Percentiles rank a stretch among this genome's conserved stretches.
Conservation (phyloP, 1,140 invertebrate species). For the Drosophila tropicalis region DNA sequence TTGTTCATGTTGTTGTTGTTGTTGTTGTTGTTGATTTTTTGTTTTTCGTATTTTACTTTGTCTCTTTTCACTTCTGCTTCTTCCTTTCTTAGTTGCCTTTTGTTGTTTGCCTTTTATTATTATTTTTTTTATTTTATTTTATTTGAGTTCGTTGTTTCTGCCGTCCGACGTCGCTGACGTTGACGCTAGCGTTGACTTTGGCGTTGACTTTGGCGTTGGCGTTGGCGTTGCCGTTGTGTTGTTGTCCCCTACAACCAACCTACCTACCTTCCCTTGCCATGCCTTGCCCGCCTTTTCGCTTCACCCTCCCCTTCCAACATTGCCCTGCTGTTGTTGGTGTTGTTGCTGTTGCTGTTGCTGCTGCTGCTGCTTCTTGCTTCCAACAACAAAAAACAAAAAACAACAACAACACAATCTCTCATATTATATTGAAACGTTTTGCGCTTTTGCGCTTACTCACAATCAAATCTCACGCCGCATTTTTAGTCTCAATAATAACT, state of each 20-base stretch:
- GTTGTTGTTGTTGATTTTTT: not conserved
- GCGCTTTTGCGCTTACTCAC: conserved; percentile 76
- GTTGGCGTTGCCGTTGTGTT: conserved; percentile 32
- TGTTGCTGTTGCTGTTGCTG: conserved; percentile 24
- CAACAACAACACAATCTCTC: conserved; percentile 1
- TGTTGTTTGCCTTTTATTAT: conserved; percentile 10
- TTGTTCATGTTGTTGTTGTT: too few species aligned
- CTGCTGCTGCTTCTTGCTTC: conserved; percentile 23
- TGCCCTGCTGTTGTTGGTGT: conserved; percentile 50
- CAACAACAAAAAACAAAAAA: not conserved
- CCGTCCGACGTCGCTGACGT: conserved; percentile 1
- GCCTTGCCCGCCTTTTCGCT: not conserved
- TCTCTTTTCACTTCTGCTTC: conserved; percentile 3
- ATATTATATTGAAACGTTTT: conserved; percentile 22
- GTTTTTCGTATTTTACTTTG: not conserved
- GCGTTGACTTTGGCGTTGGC: conserved; percentile 17
- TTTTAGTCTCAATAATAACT: conserved; percentile 83
- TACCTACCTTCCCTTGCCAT: not conserved
- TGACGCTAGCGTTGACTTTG: conserved; percentile 1
- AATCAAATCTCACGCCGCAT: conserved; percentile 83
- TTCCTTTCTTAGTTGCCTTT: not conserved
- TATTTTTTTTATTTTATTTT: not conserved
- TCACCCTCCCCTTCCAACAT: conserved; percentile 23
- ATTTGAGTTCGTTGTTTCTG: conserved; percentile 16
- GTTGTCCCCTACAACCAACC: conserved; percentile 21